Conservation (phyloP, 2,888 invertebrate species). For the Sinhomidia bicolor region DNA sequence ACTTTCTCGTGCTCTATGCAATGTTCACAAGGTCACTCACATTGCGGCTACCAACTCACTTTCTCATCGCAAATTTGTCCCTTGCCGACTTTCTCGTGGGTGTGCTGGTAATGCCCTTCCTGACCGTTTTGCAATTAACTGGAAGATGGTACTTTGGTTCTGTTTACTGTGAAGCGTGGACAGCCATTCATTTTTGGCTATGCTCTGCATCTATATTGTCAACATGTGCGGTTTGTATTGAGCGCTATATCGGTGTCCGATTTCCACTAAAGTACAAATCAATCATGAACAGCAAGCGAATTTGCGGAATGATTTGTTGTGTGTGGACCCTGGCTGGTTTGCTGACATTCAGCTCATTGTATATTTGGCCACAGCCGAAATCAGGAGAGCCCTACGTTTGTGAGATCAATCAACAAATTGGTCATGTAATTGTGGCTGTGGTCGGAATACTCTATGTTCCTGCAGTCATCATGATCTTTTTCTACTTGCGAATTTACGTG, state of each 20-base stretch:
- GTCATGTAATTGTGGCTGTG: conserved; percentile 72
- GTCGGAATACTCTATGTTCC: conserved; percentile 75
- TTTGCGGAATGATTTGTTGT: conserved; percentile 54
- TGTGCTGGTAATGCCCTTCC: conserved; percentile 74
- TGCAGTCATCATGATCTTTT: conserved; percentile 70
- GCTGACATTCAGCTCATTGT: conserved; percentile 53
- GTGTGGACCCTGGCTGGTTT: conserved; percentile 69
- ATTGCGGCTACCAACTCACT: conserved; percentile 72
- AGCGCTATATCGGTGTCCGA: conserved; percentile 76
- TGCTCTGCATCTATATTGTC: conserved; percentile 76
- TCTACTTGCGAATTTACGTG: conserved; percentile 72
- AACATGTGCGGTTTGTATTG: conserved; percentile 74
- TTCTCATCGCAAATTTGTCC: conserved; percentile 74
- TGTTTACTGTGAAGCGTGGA: conserved; percentile 69
- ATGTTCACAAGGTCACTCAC: conserved; percentile 44
- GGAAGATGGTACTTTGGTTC: conserved; percentile 75
- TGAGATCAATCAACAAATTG: conserved; percentile 70
- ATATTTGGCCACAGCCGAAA: conserved; percentile 63
- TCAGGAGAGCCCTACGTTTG: conserved; percentile 43
- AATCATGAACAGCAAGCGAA: conserved; percentile 57
- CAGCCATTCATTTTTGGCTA: conserved; percentile 75
- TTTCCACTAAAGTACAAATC: conserved; percentile 64
- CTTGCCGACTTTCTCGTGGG: conserved; percentile 76
- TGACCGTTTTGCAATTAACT: conserved; percentile 68
- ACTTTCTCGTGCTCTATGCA: conserved; percentile 70